Evolutionary conservation across 2,113 vertebrate species (phyloP).

Genomic region (Alethe diademata): DNA sequence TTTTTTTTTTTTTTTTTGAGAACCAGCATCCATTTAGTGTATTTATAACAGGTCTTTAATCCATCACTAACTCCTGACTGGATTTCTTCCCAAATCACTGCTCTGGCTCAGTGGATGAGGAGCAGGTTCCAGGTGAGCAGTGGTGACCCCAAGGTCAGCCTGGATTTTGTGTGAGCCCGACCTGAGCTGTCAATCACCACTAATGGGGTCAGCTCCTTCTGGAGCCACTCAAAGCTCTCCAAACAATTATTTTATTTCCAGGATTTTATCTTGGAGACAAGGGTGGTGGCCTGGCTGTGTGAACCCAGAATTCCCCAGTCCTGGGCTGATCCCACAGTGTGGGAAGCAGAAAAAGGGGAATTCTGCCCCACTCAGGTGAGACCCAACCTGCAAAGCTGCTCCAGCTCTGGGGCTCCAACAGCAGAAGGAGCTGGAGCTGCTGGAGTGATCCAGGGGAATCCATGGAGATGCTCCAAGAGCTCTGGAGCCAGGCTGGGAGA

Average conservation of each 20-base stretch:
- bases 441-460: background rate
- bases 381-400: background rate
- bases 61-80: background rate
- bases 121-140: background rate
- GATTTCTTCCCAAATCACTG: background rate
- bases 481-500: background rate
- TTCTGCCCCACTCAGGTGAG: background rate
- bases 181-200: background rate
- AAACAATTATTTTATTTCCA: background rate
- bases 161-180: background rate
- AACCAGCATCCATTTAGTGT: background rate
- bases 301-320: too few relatives aligned
- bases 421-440: background rate
- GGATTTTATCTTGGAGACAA: background rate
- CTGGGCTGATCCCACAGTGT: too few relatives aligned
- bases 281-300: background rate
- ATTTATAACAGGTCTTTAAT: background rate
- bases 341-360: background rate
- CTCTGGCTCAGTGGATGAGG: background rate
- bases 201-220: background rate
- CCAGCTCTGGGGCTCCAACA: background rate
- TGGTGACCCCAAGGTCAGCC: background rate
- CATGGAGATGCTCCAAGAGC: accelerated
- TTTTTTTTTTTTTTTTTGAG: background rate
- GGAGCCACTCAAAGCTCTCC: background rate